These are phyloP conservation scores for Rhabdomys pumilio DNA, from an alignment of 2,797 vertebrate species.

Conservation along the genomic window DNA sequence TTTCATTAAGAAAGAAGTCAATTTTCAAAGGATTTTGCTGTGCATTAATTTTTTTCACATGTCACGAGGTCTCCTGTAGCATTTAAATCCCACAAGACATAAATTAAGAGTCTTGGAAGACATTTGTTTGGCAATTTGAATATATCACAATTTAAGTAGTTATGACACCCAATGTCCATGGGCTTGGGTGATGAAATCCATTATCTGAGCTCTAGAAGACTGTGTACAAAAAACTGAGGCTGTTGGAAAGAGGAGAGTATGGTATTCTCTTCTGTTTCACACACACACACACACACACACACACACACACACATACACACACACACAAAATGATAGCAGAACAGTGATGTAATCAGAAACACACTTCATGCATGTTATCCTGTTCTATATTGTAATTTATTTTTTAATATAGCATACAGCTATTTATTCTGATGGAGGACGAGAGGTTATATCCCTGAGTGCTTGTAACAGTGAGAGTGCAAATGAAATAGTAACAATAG, in stretches of 20 bases:
- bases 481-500: background rate
- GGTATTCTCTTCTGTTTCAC: background rate
- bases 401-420: background rate
- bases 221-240: background rate
- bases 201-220: background rate
- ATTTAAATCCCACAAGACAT: slow-evolving; percentile 34
- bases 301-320: background rate
- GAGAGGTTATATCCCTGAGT: background rate
- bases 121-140: slow-evolving; percentile 32
- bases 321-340: background rate
- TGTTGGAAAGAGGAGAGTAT: background rate
- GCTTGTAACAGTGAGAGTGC: background rate
- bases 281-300: background rate
- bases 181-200: background rate
- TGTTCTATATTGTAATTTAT: background rate
- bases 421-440: background rate
- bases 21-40: slow-evolving; percentile 27
- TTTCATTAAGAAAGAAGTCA: slow-evolving; percentile 39
- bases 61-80: background rate
- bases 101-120: slow-evolving; percentile 25
- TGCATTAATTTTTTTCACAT: slow-evolving; percentile 1
- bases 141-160: background rate
- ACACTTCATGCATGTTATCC: background rate
- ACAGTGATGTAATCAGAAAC: background rate
- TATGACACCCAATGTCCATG: background rate